Percentiles rank a stretch among this genome's conserved stretches.
phyloP scores from a whole-genome alignment of 2,797 vertebrate genomes.

The Hylomyscus alleni region DNA sequence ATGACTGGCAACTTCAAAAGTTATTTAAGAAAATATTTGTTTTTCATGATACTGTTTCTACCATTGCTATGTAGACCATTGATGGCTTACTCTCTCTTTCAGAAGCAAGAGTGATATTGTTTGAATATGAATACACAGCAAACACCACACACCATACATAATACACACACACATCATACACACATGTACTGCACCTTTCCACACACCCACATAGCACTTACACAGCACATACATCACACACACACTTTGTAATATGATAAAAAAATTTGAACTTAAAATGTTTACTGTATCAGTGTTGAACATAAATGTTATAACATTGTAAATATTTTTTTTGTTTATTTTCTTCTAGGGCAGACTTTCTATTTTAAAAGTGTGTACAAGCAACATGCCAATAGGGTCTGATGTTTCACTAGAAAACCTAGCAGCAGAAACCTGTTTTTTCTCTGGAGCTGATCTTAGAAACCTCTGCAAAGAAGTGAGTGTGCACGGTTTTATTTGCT shows the following conservation, averaged over 20 bases:
- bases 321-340: slow-evolving; percentile 13
- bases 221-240: not conserved
- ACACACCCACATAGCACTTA: not conserved
- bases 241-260: slow-evolving; percentile 12
- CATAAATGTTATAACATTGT: slow-evolving; percentile 24
- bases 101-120: slow-evolving; percentile 26
- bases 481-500: slow-evolving; percentile 41
- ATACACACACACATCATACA: not conserved
- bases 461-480: slow-evolving; percentile 97
- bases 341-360: slow-evolving; percentile 92
- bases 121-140: slow-evolving; percentile 19
- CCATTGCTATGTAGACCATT: not conserved
- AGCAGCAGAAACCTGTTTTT: slow-evolving; percentile 90
- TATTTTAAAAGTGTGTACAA: slow-evolving; percentile 92
- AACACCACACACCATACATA: not conserved
- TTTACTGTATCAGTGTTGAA: not conserved
- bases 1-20: slow-evolving; percentile 19
- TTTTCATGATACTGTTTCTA: slow-evolving; percentile 52
- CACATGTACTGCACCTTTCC: not conserved
- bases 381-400: slow-evolving; percentile 90
- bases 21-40: slow-evolving; percentile 5
- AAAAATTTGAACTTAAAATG: slow-evolving; percentile 38
- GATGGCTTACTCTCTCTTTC: not conserved
- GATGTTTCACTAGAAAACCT: slow-evolving; percentile 93
- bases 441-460: slow-evolving; percentile 96